These are phyloP conservation scores for Dyspetes luteomarginatus DNA, from an alignment of 2,888 invertebrate genomes.

Conservation along the genomic window DNA sequence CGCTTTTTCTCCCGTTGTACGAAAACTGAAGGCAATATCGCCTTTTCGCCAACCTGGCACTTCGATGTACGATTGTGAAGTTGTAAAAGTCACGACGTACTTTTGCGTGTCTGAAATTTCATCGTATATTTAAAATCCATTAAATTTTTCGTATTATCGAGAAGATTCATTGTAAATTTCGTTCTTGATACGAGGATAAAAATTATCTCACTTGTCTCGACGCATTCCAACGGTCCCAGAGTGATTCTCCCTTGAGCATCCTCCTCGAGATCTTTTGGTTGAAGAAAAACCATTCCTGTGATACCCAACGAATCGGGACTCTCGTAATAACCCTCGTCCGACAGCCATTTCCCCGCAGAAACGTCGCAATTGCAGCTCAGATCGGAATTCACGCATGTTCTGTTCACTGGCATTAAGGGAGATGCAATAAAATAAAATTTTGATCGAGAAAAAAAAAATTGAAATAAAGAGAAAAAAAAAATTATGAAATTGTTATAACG, in stretches of 20 bases:
- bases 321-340: constrained; percentile 94
- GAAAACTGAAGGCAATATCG: constrained; percentile 95
- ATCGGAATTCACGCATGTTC: constrained; percentile 91
- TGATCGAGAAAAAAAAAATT: constrained; percentile 74
- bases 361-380: constrained; percentile 96
- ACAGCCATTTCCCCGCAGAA: constrained; percentile 93
- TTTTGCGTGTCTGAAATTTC: constrained; percentile 91
- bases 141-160: constrained; percentile 5
- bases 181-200: background rate
- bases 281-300: constrained; percentile 95
- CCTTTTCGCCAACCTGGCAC: constrained; percentile 97
- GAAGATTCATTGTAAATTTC: too few species aligned
- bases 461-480: constrained; percentile 76
- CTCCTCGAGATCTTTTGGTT: constrained; percentile 92
- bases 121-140: background rate
- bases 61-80: constrained; percentile 95
- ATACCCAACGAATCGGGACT: constrained; percentile 93
- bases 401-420: constrained; percentile 86
- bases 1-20: constrained; percentile 95
- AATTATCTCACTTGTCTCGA: constrained; percentile 92
- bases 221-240: constrained; percentile 95
- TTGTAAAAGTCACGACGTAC: constrained; percentile 97
- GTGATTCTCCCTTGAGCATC: constrained; percentile 95
- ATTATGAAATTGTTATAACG: background rate
- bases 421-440: constrained; percentile 89